phyloP scores from a whole-genome alignment of 1,140 invertebrate genomes.

The Penaeus vannamei region DNA sequence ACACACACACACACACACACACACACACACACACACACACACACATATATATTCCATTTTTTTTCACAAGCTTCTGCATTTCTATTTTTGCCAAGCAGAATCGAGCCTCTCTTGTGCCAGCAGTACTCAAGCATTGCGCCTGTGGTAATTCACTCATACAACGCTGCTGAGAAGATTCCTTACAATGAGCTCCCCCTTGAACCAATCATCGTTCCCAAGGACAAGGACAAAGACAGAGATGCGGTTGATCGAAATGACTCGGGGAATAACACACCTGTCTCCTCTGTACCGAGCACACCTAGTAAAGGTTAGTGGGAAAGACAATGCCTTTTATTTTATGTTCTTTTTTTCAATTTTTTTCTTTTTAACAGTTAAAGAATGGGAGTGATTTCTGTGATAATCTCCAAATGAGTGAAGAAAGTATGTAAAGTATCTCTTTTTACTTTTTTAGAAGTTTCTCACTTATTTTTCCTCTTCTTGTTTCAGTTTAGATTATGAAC shows the following conservation, averaged over 20 bases:
- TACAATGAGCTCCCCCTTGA: conserved; percentile 73
- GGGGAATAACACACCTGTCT: conserved; percentile 61
- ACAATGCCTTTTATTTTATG: background rate
- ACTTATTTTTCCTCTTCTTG: no score
- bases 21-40: no score
- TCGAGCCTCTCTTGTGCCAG: conserved; percentile 82
- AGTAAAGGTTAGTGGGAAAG: conserved; percentile 25
- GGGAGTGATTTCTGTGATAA: no score
- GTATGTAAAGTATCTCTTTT: no score
- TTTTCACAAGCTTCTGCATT: background rate
- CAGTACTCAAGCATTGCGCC: conserved; percentile 80
- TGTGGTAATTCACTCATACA: conserved; percentile 78
- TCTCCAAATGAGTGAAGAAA: no score
- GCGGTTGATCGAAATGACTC: conserved; percentile 19
- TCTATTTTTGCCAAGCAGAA: conserved; percentile 66
- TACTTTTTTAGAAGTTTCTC: no score
- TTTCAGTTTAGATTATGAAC: no score
- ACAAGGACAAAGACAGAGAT: conserved; percentile 43
- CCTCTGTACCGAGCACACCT: conserved; percentile 65
- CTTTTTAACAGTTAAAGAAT: background rate
- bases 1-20: no score
- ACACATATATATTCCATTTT: no score
- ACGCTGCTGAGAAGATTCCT: conserved; percentile 73
- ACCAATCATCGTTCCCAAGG: conserved; percentile 68
- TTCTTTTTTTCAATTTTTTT: background rate